Conservation (phyloP, 2,888 invertebrate genomes). For the Sphaerophoria taeniata region DNA sequence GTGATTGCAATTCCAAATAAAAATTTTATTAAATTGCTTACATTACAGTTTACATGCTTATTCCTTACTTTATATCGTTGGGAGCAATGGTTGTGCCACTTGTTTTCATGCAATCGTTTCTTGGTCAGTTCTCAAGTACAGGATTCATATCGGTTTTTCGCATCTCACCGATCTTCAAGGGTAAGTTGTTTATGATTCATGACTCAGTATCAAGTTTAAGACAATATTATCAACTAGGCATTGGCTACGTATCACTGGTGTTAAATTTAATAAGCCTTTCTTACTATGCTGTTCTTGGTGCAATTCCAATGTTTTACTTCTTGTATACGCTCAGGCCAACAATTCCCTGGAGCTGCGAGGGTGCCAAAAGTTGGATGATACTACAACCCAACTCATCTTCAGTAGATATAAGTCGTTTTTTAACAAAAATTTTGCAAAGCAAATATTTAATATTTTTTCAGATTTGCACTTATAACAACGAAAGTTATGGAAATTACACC, state of each 20-base stretch:
- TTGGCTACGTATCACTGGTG: conserved; percentile 91
- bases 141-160: conserved; percentile 92
- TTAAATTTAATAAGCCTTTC: conserved; percentile 90
- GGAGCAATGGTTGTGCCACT: conserved; percentile 89
- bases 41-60: conserved; percentile 75
- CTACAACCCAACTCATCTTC: neutral
- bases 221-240: conserved; percentile 84
- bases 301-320: conserved; percentile 92
- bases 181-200: conserved; percentile 82
- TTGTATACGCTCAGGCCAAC: conserved; percentile 87
- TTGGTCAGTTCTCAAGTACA: conserved; percentile 93
- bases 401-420: too few relatives aligned
- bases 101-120: conserved; percentile 92
- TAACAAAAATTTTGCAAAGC: too few relatives aligned
- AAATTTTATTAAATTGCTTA: neutral
- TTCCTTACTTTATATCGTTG: conserved; percentile 85
- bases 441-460: neutral
- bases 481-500: neutral
- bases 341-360: conserved; percentile 86
- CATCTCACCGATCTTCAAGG: conserved; percentile 93
- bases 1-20: too few relatives aligned
- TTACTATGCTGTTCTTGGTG: conserved; percentile 92
- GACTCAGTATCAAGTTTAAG: neutral
- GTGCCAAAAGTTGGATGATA: conserved; percentile 23
- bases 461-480: conserved; percentile 6